Evolutionary conservation across 2,113 vertebrate species (phyloP).

Genomic region (Glaucidium brasilianum): DNA sequence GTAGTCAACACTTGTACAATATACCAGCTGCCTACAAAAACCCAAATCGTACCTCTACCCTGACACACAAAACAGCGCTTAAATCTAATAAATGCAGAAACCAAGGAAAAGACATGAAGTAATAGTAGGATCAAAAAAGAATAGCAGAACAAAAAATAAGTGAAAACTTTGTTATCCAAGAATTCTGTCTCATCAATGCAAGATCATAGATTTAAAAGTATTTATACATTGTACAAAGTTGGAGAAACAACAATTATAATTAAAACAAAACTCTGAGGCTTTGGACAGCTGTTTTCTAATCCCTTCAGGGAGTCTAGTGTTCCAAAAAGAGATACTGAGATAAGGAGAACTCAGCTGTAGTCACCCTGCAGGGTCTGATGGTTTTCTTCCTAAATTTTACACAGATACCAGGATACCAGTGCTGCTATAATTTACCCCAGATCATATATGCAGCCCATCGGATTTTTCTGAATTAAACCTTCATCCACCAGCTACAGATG

Average conservation of each 20-base stretch:
- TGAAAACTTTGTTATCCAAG: background rate
- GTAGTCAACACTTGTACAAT: background rate
- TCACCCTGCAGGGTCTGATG: background rate
- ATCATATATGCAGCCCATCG: background rate
- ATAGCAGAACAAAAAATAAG: background rate
- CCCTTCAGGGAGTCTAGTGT: background rate
- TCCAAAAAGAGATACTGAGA: background rate
- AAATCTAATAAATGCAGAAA: background rate
- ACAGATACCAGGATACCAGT: background rate
- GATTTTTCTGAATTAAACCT: background rate
- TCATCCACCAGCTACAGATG: background rate
- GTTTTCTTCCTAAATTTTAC: background rate
- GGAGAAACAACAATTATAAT: background rate
- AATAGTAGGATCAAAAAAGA: background rate
- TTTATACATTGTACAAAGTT: background rate
- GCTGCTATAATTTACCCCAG: background rate
- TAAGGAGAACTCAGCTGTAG: background rate
- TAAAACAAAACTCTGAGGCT: background rate
- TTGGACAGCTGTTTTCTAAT: background rate
- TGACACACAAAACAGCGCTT: background rate
- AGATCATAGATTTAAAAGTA: background rate
- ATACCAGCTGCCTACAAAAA: background rate
- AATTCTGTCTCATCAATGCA: background rate
- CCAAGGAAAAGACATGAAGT: background rate
- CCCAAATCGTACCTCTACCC: background rate